These are phyloP conservation scores for Coccyzus lansbergi DNA, from an alignment of 2,797 vertebrate species.

Conservation along the genomic window DNA sequence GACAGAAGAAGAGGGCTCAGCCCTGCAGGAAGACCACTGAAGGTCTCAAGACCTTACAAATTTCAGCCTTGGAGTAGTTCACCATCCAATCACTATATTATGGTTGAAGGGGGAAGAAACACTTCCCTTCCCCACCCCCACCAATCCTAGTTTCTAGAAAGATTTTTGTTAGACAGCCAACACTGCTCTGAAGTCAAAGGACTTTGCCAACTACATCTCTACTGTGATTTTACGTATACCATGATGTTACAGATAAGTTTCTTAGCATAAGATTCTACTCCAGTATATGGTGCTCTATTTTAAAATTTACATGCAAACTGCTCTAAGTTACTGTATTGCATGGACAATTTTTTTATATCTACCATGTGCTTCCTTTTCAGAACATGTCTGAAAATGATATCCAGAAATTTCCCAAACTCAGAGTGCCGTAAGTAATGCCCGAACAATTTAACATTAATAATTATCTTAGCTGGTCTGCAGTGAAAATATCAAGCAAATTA, in stretches of 20 bases:
- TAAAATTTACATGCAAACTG: background rate
- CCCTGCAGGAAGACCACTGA: background rate
- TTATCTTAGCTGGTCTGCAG: background rate
- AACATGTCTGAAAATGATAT: constrained; percentile 92
- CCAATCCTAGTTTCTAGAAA: background rate
- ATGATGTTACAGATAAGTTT: background rate
- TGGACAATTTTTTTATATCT: background rate
- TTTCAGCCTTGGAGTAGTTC: background rate
- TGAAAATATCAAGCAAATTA: background rate
- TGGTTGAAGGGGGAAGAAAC: background rate
- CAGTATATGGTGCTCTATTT: background rate
- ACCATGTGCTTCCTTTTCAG: constrained; percentile 76
- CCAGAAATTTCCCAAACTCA: constrained; percentile 92
- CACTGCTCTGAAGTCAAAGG: background rate
- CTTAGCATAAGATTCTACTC: background rate
- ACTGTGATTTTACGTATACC: background rate
- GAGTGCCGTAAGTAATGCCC: constrained; percentile 88
- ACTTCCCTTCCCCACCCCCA: too few relatives aligned
- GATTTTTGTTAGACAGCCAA: background rate
- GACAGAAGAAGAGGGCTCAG: background rate
- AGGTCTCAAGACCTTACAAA: background rate
- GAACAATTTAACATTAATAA: background rate
- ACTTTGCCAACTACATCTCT: background rate
- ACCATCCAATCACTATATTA: background rate
- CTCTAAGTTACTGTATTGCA: background rate